Base-by-base conservation (phyloP, 2,113 vertebrate genomes). In the Limanda limanda region DNA sequence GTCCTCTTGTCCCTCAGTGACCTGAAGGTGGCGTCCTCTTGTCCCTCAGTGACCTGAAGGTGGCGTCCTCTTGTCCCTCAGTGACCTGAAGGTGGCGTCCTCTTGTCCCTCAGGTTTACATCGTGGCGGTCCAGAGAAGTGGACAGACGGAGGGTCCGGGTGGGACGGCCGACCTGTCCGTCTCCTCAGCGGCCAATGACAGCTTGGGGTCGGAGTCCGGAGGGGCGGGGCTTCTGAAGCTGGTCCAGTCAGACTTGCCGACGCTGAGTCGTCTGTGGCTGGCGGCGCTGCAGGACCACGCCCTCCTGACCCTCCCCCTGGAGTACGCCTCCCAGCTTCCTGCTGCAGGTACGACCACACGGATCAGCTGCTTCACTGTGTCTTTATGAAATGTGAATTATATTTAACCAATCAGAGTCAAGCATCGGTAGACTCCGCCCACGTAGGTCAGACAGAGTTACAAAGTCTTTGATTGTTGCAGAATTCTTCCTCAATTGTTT, bases 191-290 rank as follows among this genome's bases (percentile, higher is more conserved):
- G 63, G 35, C 74, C 17, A 93, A 94, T 77, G 93, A 94, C n/a
- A 60, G 25, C 76, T 47, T 84, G 25, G 86, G 42, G 58, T 11
- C 56, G 0, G 91, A 81, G 25, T 61, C 84, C 0, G 85, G 52
- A 31, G 90, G 69, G 23, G 86, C 87, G 23, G 94, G 94, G 23
- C 95, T 99, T 4, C 90, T 97, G 82, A 94, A 93, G 64, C 83
- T 98, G 70, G 96, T 98, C 59, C 95, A 95, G 70, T 82, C 93
- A 37, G 96, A 99, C 79, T 86, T 98, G 67, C 85, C 89, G 51
- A 96, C 95, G 0, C 84, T 99, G 20, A 98, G 96, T 84, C 95
- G 91, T 42, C 95, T 98, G 79, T 99, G 97, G 97, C 85, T 98
- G 77, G 94, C 96, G 68, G 96, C 93, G 0, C 95, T 99, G 87